Conservation (phyloP, 2,797 vertebrate genomes). For the Apogon talboti region DNA sequence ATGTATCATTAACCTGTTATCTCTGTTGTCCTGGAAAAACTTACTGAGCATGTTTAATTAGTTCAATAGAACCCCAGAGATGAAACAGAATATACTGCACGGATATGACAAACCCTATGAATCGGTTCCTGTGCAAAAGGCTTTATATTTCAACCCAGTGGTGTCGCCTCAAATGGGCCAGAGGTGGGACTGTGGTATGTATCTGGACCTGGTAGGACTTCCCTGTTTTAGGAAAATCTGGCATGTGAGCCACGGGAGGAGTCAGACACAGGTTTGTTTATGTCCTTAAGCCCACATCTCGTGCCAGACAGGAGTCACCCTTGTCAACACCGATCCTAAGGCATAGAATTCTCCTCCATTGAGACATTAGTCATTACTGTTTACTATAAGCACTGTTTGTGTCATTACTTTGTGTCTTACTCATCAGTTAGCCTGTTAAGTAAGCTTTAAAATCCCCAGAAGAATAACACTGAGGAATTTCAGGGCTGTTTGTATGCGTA, state of each 20-base stretch:
- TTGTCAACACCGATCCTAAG: constrained; percentile 70
- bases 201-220: constrained; percentile 12
- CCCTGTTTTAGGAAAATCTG: constrained; percentile 31
- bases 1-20: constrained; percentile 9
- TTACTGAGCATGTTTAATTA: neutral
- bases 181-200: neutral
- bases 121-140: too few relatives aligned
- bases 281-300: constrained; percentile 75
- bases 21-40: constrained; percentile 5
- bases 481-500: constrained; percentile 40
- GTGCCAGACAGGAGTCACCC: constrained; percentile 76
- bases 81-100: too few relatives aligned
- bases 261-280: constrained; percentile 73
- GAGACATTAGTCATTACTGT: constrained; percentile 76
- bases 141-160: neutral
- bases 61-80: neutral
- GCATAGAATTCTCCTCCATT: constrained; percentile 65
- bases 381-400: constrained; percentile 59
- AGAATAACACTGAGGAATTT: constrained; percentile 63
- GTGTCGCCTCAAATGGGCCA: constrained; percentile 1
- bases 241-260: constrained; percentile 32
- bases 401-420: constrained; percentile 60
- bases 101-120: too few relatives aligned
- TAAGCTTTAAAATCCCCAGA: constrained; percentile 56
- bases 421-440: constrained; percentile 68